These are phyloP conservation scores for Bubo scandiacus DNA, from an alignment of 2,113 vertebrate genomes.

Conservation along the genomic window DNA sequence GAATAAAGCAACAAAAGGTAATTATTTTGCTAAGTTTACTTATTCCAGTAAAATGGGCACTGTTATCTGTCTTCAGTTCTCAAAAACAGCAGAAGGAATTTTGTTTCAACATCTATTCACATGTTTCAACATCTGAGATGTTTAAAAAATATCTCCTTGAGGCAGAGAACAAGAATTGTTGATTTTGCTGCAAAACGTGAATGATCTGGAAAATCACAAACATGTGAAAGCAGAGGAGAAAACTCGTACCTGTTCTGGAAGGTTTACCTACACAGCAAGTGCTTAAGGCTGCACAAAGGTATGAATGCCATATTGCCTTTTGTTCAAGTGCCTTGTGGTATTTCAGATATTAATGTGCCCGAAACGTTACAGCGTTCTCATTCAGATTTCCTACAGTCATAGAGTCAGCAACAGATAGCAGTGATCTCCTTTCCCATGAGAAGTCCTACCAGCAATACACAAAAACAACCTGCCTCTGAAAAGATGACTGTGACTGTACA, in stretches of 20 bases:
- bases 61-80: background rate
- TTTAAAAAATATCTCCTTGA: background rate
- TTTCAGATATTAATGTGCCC: background rate
- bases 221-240: background rate
- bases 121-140: background rate
- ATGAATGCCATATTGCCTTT: background rate
- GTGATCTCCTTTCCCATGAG: accelerated
- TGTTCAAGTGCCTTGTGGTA: background rate
- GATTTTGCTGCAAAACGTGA: background rate
- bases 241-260: background rate
- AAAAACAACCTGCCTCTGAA: background rate
- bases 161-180: background rate
- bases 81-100: background rate
- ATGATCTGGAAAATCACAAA: background rate
- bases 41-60: background rate
- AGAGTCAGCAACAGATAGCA: background rate
- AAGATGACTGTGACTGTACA: background rate
- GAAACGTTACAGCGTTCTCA: background rate
- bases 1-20: background rate
- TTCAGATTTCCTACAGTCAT: background rate
- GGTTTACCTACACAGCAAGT: background rate
- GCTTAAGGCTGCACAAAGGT: background rate
- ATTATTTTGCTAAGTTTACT: background rate
- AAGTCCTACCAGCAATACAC: background rate
- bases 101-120: background rate